Evolutionary conservation across 2,888 invertebrate species (phyloP).

Genomic region (Heliconius aoede): DNA sequence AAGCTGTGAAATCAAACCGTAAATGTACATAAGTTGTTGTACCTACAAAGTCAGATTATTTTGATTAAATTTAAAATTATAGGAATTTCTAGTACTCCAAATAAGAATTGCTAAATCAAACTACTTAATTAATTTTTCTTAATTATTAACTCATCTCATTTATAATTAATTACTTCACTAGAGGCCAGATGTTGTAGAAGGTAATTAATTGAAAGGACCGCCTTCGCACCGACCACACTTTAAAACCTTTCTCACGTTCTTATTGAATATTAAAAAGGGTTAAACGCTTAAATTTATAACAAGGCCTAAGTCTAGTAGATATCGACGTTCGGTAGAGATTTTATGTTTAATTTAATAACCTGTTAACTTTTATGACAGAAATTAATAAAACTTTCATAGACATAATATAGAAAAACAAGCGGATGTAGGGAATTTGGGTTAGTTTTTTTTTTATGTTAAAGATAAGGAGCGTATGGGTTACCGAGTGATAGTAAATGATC

Average conservation of each 20-base stretch:
- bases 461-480: too few relatives aligned
- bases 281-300: slow-evolving; percentile 11
- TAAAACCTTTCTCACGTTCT: slow-evolving; percentile 25
- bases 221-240: slow-evolving; percentile 14
- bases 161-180: slow-evolving; percentile 27
- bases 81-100: neutral
- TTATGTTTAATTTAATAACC: slow-evolving; percentile 4
- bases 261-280: slow-evolving; percentile 25
- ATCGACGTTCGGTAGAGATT: neutral
- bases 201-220: slow-evolving; percentile 28
- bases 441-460: too few relatives aligned
- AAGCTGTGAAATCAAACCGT: neutral
- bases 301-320: slow-evolving; percentile 10
- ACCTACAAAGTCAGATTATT: neutral
- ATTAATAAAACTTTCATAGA: neutral
- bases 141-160: slow-evolving; percentile 4
- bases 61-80: too few relatives aligned
- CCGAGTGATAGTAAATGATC: too few relatives aligned
- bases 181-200: slow-evolving; percentile 21
- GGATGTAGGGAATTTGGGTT: too few relatives aligned
- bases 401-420: too few relatives aligned
- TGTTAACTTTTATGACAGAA: neutral
- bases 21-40: neutral
- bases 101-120: neutral
- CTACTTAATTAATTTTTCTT: neutral